phyloP scores from a whole-genome alignment of 1,140 invertebrate species.

The Argopecten irradians region DNA sequence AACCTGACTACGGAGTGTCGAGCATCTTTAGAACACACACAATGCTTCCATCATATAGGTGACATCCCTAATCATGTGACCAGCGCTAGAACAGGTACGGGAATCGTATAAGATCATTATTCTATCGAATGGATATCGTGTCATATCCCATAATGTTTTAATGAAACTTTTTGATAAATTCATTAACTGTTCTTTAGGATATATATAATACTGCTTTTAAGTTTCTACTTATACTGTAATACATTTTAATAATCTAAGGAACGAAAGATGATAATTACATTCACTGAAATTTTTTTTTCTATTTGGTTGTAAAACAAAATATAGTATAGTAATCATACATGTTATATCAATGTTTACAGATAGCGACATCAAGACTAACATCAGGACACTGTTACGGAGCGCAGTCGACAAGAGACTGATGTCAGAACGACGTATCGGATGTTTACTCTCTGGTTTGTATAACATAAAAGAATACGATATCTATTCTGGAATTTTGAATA shows the following conservation, averaged over 20 bases:
- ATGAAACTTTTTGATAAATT: too few relatives aligned
- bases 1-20: conserved; percentile 57
- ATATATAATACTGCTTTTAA: too few relatives aligned
- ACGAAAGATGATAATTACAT: too few relatives aligned
- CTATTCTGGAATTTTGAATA: too few relatives aligned
- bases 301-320: too few relatives aligned
- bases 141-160: too few relatives aligned
- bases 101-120: conserved; percentile 56
- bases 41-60: conserved; percentile 65
- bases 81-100: conserved; percentile 25
- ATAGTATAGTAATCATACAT: too few relatives aligned
- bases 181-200: too few relatives aligned
- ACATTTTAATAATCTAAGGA: too few relatives aligned
- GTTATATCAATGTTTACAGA: conserved; percentile 43
- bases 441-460: conserved; percentile 73
- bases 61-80: conserved; percentile 63
- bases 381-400: conserved; percentile 68
- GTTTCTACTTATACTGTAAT: too few relatives aligned
- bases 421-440: conserved; percentile 76
- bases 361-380: conserved; percentile 65
- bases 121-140: neutral
- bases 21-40: conserved; percentile 57
- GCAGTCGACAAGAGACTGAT: conserved; percentile 76
- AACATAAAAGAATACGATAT: too few relatives aligned
- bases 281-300: too few relatives aligned